phyloP scores from a whole-genome alignment of 2,797 vertebrate genomes.

The Catostomus latipinnis region DNA sequence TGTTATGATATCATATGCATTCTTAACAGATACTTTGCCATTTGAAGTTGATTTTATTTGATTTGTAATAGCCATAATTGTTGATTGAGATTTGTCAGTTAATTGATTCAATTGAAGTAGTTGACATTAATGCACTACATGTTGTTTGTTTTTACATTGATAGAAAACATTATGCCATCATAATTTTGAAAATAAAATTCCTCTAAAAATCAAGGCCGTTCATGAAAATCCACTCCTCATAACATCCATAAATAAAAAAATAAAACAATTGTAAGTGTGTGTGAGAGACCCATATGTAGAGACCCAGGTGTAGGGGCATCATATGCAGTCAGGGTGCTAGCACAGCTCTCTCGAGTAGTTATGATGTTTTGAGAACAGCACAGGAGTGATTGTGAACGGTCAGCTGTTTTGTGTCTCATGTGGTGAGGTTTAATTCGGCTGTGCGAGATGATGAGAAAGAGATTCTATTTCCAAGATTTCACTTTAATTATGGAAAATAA shows the following conservation, averaged over 20 bases:
- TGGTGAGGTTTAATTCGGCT: neutral
- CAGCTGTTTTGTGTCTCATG: constrained; percentile 13
- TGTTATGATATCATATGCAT: neutral
- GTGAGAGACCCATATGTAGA: no score
- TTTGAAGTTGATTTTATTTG: neutral
- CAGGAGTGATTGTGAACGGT: neutral
- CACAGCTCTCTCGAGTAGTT: neutral
- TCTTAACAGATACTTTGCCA: neutral
- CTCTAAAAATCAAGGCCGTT: no score
- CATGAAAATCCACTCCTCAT: neutral
- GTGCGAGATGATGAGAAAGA: neutral
- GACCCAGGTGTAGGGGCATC: no score
- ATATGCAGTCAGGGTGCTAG: no score
- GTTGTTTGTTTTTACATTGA: no score
- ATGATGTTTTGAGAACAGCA: neutral
- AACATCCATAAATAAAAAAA: neutral
- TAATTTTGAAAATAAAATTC: no score
- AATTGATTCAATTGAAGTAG: neutral
- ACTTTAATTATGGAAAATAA: constrained; percentile 33
- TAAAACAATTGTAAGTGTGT: neutral
- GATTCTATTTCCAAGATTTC: neutral
- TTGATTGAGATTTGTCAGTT: no score
- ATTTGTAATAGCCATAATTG: no score
- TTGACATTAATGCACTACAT: neutral
- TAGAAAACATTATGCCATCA: no score